Evolutionary conservation across 1,140 invertebrate genomes (phyloP).

Genomic region (Cepaea nemoralis): DNA sequence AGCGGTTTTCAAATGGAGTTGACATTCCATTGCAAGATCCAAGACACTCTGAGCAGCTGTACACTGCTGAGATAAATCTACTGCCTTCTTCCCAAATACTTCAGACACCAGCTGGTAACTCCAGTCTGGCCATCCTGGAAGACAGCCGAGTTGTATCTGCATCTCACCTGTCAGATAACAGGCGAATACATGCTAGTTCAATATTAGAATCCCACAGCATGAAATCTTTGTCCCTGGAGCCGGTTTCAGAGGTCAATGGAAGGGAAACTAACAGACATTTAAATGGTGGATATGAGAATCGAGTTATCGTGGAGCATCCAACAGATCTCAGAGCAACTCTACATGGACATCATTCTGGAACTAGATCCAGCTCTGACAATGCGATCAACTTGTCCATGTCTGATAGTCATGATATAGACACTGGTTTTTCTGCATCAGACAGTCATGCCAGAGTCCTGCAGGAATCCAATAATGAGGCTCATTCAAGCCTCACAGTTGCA

Average conservation of each 20-base stretch:
- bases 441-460: neutral
- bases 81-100: conserved; percentile 42
- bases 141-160: conserved; percentile 60
- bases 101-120: conserved; percentile 51
- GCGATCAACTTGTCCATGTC: conserved; percentile 23
- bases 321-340: neutral
- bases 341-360: neutral
- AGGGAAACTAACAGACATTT: neutral
- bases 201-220: neutral
- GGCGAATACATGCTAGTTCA: neutral
- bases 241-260: neutral
- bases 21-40: conserved; percentile 53
- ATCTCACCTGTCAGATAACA: conserved; percentile 28
- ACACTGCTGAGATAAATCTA: conserved; percentile 41
- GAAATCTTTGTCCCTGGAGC: neutral
- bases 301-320: neutral
- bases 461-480: neutral
- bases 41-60: conserved; percentile 53
- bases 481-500: neutral
- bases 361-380: conserved; percentile 7
- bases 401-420: neutral
- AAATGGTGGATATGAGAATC: neutral
- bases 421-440: neutral
- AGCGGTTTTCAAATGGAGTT: conserved; percentile 43
- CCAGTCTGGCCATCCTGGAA: conserved; percentile 60